Evolutionary conservation across 2,113 vertebrate species (phyloP), one percentile per base, ranked within the genome.

Genomic region (Malurus elegans): DNA sequence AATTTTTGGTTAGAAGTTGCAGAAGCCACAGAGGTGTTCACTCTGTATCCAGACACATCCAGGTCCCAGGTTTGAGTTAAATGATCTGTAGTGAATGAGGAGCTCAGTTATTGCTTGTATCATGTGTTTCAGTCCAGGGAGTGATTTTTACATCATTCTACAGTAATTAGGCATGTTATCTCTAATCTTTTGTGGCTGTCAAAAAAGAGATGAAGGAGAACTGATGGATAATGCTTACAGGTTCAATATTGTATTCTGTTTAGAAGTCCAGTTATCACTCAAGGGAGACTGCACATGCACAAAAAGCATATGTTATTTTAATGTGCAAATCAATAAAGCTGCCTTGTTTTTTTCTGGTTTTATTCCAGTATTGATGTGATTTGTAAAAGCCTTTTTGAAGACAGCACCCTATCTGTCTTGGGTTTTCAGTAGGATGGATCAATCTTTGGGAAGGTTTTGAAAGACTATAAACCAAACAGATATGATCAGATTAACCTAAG

Each of bases 251-350:
- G 95, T 92, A 95, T 98, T 97, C 96, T 96, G 92, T 95, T 97
- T 90, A 78, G 36, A 96, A 96, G 96, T 84, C 94, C 87, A 95
- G 54, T 97, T 97, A 97, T 98, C 95, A 93, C 96, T 97, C 88
- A 86, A 79, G 96, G 93, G 96, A 97, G 91, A 78, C 97, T 94
- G 93, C 94, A 96, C 93, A 56, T 60, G n/a, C 90, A 92, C 62
- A 96, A 93, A 96, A 96, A 96, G 56, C 85, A 87, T 85, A 93
- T 95, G 97, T 97, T 97, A 96, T 95, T 97, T 92, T 96, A 98
- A 97, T 97, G 96, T 96, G 79, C 96, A 94, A 97, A 98, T 98
- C 97, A 91, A 98, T 98, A 96, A 92, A 93, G 82, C 92, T 95
- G 93, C 83, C 87, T 95, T 82, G 19, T 79, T 93, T 97, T 97